Percentiles rank a stretch among this genome's conserved stretches.
These are phyloP conservation scores for Mercenaria mercenaria DNA, from an alignment of 1,140 invertebrate species.

Conservation along the genomic window DNA sequence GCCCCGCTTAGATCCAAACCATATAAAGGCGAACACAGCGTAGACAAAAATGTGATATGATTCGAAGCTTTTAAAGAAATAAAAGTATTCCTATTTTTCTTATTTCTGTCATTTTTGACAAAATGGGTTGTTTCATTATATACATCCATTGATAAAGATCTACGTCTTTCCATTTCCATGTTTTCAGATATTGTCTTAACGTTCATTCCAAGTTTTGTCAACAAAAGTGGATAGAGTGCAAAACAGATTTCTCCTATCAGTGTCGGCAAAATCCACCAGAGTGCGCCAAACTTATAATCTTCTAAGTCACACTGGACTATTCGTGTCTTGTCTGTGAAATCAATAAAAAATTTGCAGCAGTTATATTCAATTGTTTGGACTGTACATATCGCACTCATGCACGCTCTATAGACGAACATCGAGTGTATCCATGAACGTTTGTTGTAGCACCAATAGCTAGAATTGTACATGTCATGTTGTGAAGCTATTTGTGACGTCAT, in stretches of 20 bases:
- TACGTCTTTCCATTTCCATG: background rate
- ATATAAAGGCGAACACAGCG: background rate
- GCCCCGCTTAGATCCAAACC: background rate
- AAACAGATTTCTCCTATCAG: background rate
- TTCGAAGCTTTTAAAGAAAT: background rate
- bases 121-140: background rate
- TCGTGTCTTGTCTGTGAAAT: background rate
- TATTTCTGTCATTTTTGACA: background rate
- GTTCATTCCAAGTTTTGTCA: constrained; percentile 13
- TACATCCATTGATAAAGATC: background rate
- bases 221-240: background rate
- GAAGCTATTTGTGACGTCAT: constrained; percentile 2
- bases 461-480: background rate
- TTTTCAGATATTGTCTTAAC: too few species aligned
- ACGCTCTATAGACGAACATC: background rate
- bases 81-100: background rate
- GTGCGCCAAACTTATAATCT: background rate
- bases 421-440: background rate
- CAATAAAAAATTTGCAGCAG: constrained; percentile 5
- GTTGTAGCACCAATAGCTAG: constrained; percentile 19
- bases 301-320: background rate
- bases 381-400: background rate
- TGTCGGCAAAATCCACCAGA: constrained; percentile 15
- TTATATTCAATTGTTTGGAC: constrained; percentile 19
- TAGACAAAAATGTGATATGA: constrained; percentile 4